phyloP scores from a whole-genome alignment of 1,140 invertebrate species.

The Eumaeus atala region DNA sequence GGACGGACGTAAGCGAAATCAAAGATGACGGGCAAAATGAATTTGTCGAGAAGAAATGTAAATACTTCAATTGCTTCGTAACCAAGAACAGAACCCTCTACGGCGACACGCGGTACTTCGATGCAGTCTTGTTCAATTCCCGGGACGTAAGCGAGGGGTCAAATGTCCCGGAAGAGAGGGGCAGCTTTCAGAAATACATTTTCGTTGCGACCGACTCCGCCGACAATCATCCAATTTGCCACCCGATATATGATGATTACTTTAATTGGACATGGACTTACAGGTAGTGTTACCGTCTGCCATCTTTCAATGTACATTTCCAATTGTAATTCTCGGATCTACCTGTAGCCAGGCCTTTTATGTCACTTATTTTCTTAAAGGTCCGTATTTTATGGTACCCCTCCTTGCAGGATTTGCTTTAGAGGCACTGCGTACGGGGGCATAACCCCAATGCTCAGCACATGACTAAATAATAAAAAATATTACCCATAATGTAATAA shows the following conservation, averaged over 20 bases:
- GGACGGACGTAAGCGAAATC: slow-evolving; percentile 33
- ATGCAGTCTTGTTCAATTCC: slow-evolving; percentile 57
- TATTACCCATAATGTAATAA: too few species aligned
- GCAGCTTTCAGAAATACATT: slow-evolving; percentile 62
- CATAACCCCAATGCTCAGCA: too few species aligned
- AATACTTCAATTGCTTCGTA: slow-evolving; percentile 45
- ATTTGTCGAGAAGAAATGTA: slow-evolving; percentile 37
- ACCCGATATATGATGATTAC: slow-evolving; percentile 43
- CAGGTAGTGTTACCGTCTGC: slow-evolving; percentile 46
- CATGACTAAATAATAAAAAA: too few species aligned
- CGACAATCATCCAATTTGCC: slow-evolving; percentile 52
- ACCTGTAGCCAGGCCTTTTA: too few species aligned
- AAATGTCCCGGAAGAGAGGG: slow-evolving; percentile 31
- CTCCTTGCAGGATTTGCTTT: too few species aligned
- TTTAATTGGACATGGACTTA: slow-evolving; percentile 83
- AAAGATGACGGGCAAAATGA: slow-evolving; percentile 35
- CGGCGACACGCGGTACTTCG: slow-evolving; percentile 48
- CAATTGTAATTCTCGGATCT: too few species aligned
- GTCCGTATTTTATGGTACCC: too few species aligned
- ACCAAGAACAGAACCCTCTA: slow-evolving; percentile 45
- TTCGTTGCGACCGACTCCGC: slow-evolving; percentile 59
- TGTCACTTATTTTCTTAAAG: too few species aligned
- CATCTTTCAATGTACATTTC: too few species aligned
- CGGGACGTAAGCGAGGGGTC: slow-evolving; percentile 30
- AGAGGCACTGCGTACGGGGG: too few species aligned